Base-by-base conservation (phyloP, 2,113 vertebrate genomes). In the Pygoscelis antarcticus region DNA sequence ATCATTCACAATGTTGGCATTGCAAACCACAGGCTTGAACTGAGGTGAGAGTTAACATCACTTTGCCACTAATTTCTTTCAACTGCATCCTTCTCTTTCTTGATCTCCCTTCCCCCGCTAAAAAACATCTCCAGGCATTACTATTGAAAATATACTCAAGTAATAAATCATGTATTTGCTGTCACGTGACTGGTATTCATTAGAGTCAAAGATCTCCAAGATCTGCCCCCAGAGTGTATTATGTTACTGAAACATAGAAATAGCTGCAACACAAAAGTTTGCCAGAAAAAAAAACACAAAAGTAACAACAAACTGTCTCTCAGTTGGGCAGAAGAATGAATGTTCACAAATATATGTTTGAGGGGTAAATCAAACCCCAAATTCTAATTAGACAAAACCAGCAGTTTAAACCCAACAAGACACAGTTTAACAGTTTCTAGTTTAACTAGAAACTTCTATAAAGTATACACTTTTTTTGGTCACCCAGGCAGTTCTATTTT, bases 171-270 rank as follows among this genome's bases (percentile, higher is more conserved):
- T 47, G 22, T 85, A 90, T 97, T 96, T 97, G 87, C 88, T 83
- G 92, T 91, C 90, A 74, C 80, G 76, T 89, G 96, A 97, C 89
- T 94, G 83, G 87, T 93, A 94, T 96, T 97, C 96, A 92, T 94
- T 80, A 93, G 80, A 97, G 89, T 76, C 87, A 87, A 94, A 90
- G 90, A 96, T 93, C 94, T 96, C 85, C 77, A 86, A 95, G 93
- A 91, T 93, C 86, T 95, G 95, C 82, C 94, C 93, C 95, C 95
- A 70, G 89, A 94, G 97, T 68, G 81, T 97, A 97, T 98, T 95
- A 96, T 77, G 94, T 98, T 98, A 97, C 98, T 76, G 91, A 94
- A 96, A 96, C 74, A 81, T 27, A 96, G 96, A 97, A 98, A 97
- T 95, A 96, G 95, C 88, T 95, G 93, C 93, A 89, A 92, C 80